Percentiles rank a stretch among this genome's conserved stretches.
These are phyloP conservation scores for Syngnathus scovelli DNA, from an alignment of 2,113 vertebrate genomes.

Conservation along the genomic window DNA sequence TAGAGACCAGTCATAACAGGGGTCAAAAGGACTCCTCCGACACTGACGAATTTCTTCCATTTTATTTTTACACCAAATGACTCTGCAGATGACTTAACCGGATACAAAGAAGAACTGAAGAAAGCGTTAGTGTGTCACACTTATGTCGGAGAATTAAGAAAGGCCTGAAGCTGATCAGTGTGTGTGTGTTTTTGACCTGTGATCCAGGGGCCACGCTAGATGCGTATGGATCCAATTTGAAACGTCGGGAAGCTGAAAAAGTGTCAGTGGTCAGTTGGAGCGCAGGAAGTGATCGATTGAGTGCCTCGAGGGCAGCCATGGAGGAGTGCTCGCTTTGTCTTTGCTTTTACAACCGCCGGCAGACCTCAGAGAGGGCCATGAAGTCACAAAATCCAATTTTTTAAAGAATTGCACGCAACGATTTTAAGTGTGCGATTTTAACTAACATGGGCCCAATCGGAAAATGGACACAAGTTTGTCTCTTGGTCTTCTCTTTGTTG, in stretches of 20 bases:
- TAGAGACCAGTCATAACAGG: conserved; percentile 16
- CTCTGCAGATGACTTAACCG: conserved; percentile 16
- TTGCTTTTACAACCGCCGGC: conserved; percentile 55
- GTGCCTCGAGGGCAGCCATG: conserved; percentile 57
- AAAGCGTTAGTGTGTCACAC: conserved; percentile 3
- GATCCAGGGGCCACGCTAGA: conserved; percentile 50
- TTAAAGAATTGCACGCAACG: conserved; percentile 37
- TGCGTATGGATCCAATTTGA: conserved; percentile 70
- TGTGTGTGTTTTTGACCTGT: conserved; percentile 55
- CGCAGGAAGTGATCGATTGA: conserved; percentile 70
- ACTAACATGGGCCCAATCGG: not conserved
- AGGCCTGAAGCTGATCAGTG: conserved; percentile 16
- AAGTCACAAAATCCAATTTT: conserved; percentile 32
- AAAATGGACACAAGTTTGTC: not conserved
- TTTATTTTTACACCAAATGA: conserved; percentile 11
- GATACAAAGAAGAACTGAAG: not conserved
- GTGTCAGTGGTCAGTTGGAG: conserved; percentile 66
- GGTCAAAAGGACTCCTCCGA: conserved; percentile 24
- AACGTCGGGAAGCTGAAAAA: conserved; percentile 67
- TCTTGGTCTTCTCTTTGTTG: conserved; percentile 41
- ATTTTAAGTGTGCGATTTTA: not conserved
- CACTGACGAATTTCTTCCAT: conserved; percentile 24
- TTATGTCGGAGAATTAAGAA: conserved; percentile 16
- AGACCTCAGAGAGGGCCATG: conserved; percentile 37
- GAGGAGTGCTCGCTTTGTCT: conserved; percentile 56